phyloP scores from a whole-genome alignment of 2,888 invertebrate species.

The Chymomyza caudatula region DNA sequence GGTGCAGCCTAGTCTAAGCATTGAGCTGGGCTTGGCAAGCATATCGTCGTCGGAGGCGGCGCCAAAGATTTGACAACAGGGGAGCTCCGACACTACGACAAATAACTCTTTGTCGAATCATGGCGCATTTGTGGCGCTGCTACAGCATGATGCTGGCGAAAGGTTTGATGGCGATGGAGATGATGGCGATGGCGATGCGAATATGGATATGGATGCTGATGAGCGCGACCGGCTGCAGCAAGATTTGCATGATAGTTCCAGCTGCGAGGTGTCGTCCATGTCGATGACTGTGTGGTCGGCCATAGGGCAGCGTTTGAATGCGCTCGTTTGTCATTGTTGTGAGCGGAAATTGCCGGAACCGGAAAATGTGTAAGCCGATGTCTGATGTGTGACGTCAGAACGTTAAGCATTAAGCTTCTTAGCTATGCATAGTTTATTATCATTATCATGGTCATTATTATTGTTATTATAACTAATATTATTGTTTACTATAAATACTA shows the following conservation, averaged over 20 bases:
- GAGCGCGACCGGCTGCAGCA: conserved; percentile 42
- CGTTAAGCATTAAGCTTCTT: neutral
- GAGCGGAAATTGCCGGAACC: conserved; percentile 78
- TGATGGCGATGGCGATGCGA: conserved; percentile 21
- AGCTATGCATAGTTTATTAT: neutral
- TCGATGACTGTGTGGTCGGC: conserved; percentile 77
- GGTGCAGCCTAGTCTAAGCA: conserved; percentile 65
- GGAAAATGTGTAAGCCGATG: conserved; percentile 75
- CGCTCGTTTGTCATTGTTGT: conserved; percentile 77
- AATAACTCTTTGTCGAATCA: conserved; percentile 74
- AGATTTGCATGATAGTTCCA: conserved; percentile 67
- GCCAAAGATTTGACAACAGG: conserved; percentile 78
- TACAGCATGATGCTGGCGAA: conserved; percentile 44
- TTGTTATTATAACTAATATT: too few species aligned
- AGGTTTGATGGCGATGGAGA: conserved; percentile 25
- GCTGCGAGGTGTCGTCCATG: conserved; percentile 76
- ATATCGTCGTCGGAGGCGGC: conserved; percentile 69
- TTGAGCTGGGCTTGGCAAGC: conserved; percentile 72
- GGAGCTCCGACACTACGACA: conserved; percentile 74
- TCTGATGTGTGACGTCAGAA: neutral
- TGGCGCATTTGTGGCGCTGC: conserved; percentile 57
- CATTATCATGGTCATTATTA: too few species aligned
- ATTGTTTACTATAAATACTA: too few species aligned
- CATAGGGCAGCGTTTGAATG: conserved; percentile 76
- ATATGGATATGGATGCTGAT: too few species aligned